A percentile compares a stretch with the other conserved stretches of the same genome.
These are phyloP conservation scores for Thryonomys swinderianus DNA, from an alignment of 2,113 vertebrate genomes.

Conservation along the genomic window DNA sequence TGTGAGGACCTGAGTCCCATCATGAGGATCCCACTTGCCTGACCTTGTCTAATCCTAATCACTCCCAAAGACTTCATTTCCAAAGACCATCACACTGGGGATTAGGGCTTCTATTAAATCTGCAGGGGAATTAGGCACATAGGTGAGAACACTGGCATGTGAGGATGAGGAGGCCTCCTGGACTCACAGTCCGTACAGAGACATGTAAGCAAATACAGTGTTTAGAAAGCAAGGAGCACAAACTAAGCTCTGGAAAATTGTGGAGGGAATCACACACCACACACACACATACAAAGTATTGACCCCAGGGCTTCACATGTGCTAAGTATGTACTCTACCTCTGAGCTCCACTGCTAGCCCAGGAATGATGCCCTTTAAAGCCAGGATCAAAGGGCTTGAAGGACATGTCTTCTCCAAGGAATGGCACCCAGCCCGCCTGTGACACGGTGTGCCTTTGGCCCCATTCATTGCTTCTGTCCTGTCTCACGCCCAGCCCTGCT, in stretches of 20 bases:
- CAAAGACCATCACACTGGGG: background rate
- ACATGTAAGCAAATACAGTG: background rate
- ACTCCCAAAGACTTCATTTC: background rate
- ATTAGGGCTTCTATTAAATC: background rate
- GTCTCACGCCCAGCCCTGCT: background rate
- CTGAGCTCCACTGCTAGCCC: background rate
- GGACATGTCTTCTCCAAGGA: background rate
- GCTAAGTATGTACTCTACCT: background rate
- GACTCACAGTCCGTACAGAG: background rate
- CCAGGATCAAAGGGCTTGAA: background rate
- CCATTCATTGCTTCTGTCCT: accelerated
- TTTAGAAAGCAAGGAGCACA: background rate
- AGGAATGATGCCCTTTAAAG: background rate
- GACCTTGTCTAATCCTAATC: background rate
- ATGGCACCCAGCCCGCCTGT: accelerated
- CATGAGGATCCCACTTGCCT: background rate
- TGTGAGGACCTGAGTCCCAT: background rate
- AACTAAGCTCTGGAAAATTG: background rate
- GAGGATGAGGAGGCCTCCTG: background rate
- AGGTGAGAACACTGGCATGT: background rate
- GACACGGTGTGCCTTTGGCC: accelerated
- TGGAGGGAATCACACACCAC: background rate
- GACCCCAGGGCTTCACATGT: background rate
- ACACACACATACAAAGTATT: background rate
- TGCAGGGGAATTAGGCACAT: background rate